Evolutionary conservation across 2,797 vertebrate genomes (phyloP).

Genomic region (Anas bernieri): DNA sequence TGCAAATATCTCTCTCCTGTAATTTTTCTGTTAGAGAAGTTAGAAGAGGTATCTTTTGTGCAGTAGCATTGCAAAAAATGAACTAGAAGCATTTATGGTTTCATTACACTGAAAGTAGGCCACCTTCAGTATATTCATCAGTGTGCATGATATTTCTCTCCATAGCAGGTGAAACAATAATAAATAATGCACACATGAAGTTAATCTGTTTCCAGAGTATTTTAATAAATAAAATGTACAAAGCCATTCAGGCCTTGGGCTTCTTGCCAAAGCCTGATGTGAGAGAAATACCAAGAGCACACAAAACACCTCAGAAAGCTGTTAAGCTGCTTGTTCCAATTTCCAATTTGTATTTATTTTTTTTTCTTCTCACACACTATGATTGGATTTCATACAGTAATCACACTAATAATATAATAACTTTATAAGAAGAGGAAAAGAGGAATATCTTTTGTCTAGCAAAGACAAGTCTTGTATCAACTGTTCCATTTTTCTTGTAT

Average conservation of each 20-base stretch:
- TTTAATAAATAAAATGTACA: conserved; percentile 67
- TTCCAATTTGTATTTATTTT: conserved; percentile 28
- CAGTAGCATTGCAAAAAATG: neutral
- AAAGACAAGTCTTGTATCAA: neutral
- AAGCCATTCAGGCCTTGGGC: conserved; percentile 35
- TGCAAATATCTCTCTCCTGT: neutral
- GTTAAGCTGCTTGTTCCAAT: conserved; percentile 32
- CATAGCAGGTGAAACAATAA: conserved; percentile 47
- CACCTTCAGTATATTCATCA: conserved; percentile 17
- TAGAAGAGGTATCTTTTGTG: neutral
- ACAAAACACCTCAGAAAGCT: neutral
- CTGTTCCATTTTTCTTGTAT: neutral
- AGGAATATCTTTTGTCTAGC: neutral
- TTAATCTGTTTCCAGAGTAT: conserved; percentile 52
- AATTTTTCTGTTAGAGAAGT: neutral
- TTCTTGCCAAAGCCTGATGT: conserved; percentile 35
- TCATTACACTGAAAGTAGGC: conserved; percentile 14
- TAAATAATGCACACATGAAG: conserved; percentile 65
- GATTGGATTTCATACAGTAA: conserved; percentile 34
- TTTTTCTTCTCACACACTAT: neutral
- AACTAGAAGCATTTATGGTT: neutral
- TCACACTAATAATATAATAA: conserved; percentile 21
- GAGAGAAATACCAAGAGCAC: conserved; percentile 22
- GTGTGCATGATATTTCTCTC: neutral
- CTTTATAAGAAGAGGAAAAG: conserved; percentile 13